These are phyloP conservation scores for Tipula confusa DNA, from an alignment of 2,888 invertebrate species.

Conservation along the genomic window DNA sequence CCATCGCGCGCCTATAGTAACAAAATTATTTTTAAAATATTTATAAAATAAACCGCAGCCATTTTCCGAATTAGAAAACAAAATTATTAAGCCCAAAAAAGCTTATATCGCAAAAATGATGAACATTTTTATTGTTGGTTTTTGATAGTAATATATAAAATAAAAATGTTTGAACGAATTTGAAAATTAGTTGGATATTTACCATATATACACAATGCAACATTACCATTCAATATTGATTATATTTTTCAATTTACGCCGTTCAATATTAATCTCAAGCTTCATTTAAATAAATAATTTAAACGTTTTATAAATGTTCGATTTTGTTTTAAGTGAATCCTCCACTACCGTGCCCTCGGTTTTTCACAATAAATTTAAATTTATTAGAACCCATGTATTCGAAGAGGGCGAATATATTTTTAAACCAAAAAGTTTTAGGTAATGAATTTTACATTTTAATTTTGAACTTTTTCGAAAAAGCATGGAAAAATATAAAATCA, in stretches of 20 bases:
- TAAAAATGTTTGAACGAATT: not conserved
- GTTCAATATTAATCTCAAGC: not conserved
- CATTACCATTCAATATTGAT: not conserved
- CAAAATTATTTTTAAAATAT: not conserved
- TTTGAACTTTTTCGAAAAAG: too few relatives aligned
- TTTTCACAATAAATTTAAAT: not conserved
- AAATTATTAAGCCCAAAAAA: not conserved
- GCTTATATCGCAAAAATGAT: not conserved
- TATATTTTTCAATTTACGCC: not conserved
- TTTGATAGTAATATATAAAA: not conserved
- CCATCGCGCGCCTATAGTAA: not conserved
- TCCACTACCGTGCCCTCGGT: too few relatives aligned
- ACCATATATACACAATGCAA: not conserved
- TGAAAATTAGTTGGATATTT: not conserved
- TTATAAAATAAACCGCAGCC: not conserved
- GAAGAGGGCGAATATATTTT: too few relatives aligned
- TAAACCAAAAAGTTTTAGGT: too few relatives aligned
- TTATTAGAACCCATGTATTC: not conserved
- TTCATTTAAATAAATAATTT: not conserved
- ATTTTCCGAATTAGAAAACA: not conserved
- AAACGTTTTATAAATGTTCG: not conserved
- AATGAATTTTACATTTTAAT: not conserved
- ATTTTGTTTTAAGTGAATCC: not conserved
- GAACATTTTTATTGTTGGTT: not conserved
- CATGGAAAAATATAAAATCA: too few relatives aligned